These are phyloP conservation scores for Halictus rubicundus DNA, from an alignment of 1,140 invertebrate species.

Conservation along the genomic window DNA sequence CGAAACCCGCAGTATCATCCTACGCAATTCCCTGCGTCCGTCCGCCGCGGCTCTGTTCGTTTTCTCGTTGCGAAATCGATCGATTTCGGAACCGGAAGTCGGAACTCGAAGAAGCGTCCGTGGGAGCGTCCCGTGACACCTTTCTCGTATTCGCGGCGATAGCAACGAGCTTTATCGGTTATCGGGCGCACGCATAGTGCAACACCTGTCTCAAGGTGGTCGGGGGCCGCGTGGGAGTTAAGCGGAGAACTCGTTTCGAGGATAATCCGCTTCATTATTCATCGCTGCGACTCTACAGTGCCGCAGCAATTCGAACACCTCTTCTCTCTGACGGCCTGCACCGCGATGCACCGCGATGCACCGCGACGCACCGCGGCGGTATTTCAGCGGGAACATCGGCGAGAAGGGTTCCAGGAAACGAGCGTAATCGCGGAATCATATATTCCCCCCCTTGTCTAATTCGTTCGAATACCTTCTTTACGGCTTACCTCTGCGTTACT, in stretches of 20 bases:
- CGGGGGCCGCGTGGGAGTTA: conserved; percentile 72
- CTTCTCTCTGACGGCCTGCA: too few relatives aligned
- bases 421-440: too few relatives aligned
- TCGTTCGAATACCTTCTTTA: too few relatives aligned
- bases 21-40: background rate
- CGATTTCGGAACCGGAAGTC: background rate
- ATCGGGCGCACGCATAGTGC: conserved; percentile 31
- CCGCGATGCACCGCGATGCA: too few relatives aligned
- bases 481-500: too few relatives aligned
- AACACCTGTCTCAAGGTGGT: conserved; percentile 69
- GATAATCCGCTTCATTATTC: conserved; percentile 72
- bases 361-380: too few relatives aligned
- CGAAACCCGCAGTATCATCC: conserved; percentile 1
- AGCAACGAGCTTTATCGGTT: conserved; percentile 47
- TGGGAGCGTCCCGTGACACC: background rate
- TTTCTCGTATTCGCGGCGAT: background rate
- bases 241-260: conserved; percentile 70
- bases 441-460: too few relatives aligned
- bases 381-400: too few relatives aligned
- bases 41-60: background rate
- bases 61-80: conserved; percentile 1
- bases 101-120: too few relatives aligned
- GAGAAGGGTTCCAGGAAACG: too few relatives aligned
- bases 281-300: conserved; percentile 25
- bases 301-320: too few relatives aligned